phyloP scores from a whole-genome alignment of 2,888 invertebrate genomes.

The Laspeyria flexula region DNA sequence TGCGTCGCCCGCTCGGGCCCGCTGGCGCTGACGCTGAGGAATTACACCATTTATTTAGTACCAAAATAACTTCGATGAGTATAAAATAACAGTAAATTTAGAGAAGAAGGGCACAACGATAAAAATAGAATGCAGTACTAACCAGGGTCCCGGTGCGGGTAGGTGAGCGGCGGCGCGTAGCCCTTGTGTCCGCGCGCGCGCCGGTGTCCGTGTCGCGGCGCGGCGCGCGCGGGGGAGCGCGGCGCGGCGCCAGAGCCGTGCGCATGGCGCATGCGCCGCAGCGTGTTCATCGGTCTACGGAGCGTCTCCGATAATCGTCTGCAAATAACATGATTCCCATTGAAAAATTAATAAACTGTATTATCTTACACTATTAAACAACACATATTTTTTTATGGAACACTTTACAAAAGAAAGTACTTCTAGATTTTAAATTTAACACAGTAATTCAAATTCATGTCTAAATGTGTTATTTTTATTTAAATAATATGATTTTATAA shows the following conservation, averaged over 20 bases:
- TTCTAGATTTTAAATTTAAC: no score
- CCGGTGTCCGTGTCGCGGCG: slow-evolving; percentile 48
- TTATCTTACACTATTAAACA: no score
- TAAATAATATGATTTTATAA: no score
- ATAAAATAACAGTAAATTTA: no score
- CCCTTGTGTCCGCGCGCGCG: slow-evolving; percentile 66
- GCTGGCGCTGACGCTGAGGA: slow-evolving; percentile 71
- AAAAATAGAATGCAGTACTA: no score
- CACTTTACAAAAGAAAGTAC: no score
- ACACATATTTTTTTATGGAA: no score
- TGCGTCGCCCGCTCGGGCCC: slow-evolving; percentile 78
- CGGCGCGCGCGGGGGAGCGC: slow-evolving; percentile 49
- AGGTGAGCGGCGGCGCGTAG: slow-evolving; percentile 68
- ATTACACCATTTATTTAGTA: not conserved
- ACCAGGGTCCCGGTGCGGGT: slow-evolving; percentile 70
- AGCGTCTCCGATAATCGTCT: slow-evolving; percentile 95
- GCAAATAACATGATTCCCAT: not conserved
- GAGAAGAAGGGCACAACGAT: no score
- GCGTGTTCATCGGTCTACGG: slow-evolving; percentile 95
- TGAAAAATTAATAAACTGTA: not conserved
- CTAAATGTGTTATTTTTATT: no score
- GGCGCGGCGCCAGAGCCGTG: slow-evolving; percentile 47
- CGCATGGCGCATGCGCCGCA: slow-evolving; percentile 90
- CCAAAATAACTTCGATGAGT: no score
- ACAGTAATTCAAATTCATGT: no score